Evolutionary conservation across 1,140 invertebrate genomes (phyloP).

Genomic region (Neelides sp.): DNA sequence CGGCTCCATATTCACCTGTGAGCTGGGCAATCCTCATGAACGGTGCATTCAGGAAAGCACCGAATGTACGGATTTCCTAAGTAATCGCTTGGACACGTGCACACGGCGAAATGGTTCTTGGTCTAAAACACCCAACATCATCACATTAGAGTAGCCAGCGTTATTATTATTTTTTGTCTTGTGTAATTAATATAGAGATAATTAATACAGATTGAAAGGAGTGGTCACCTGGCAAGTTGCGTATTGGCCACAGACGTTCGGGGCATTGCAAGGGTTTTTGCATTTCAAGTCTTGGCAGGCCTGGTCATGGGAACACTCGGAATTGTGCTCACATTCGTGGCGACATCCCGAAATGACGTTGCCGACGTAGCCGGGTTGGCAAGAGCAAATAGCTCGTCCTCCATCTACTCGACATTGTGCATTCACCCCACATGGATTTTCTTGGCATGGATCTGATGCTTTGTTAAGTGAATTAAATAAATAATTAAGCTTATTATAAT

Average conservation of each 20-base stretch:
- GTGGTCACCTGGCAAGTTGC: constrained; percentile 31
- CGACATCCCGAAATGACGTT: constrained; percentile 35
- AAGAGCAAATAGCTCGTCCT: constrained; percentile 45
- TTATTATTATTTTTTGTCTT: constrained; percentile 2
- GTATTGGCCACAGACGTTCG: constrained; percentile 31
- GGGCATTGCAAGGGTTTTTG: constrained; percentile 32
- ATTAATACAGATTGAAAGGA: not conserved
- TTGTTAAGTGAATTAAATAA: too few relatives aligned
- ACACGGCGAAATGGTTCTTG: constrained; percentile 13
- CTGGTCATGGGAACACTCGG: constrained; percentile 30
- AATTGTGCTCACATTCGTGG: constrained; percentile 24
- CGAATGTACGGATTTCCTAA: constrained; percentile 34
- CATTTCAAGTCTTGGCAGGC: constrained; percentile 35
- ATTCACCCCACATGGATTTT: constrained; percentile 35
- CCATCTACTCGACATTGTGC: constrained; percentile 41
- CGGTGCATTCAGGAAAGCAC: constrained; percentile 35
- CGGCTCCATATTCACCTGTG: constrained; percentile 24
- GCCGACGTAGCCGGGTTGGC: constrained; percentile 51
- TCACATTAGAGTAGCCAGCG: not conserved
- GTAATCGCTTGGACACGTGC: constrained; percentile 31
- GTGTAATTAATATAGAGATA: not conserved
- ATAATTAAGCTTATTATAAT: too few relatives aligned
- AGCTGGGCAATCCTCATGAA: constrained; percentile 35
- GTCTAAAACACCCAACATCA: not conserved
- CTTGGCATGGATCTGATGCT: constrained; percentile 31